Evolutionary conservation across 2,113 vertebrate genomes (phyloP).

Genomic region (Gracilinanus agilis): DNA sequence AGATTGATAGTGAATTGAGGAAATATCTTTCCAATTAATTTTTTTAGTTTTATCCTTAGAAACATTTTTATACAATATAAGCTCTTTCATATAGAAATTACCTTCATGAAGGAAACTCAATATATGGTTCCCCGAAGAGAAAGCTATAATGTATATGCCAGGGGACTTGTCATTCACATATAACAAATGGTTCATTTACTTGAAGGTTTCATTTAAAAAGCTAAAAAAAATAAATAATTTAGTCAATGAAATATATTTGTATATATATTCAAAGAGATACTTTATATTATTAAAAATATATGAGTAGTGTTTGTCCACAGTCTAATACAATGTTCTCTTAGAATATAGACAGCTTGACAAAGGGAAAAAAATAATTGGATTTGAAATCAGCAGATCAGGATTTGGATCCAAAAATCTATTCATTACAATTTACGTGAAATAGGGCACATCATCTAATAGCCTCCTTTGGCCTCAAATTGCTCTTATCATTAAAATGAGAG

Average conservation of each 20-base stretch:
- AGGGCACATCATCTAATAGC: not conserved
- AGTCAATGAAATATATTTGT: not conserved
- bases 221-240: not conserved
- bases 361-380: not conserved
- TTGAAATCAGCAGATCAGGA: not conserved
- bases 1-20: conserved; percentile 45
- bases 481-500: conserved; percentile 26
- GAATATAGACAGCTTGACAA: not conserved
- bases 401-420: not conserved
- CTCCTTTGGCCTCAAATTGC: not conserved
- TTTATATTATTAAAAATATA: conserved; percentile 12
- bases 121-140: conserved; percentile 21
- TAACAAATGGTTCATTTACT: not conserved
- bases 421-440: not conserved
- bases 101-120: conserved; percentile 39
- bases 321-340: not conserved
- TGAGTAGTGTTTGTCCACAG: not conserved
- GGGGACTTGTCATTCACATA: conserved; percentile 20
- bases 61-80: conserved; percentile 25
- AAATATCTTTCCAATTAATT: conserved; percentile 64
- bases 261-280: not conserved
- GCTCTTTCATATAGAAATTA: conserved; percentile 17
- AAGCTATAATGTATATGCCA: conserved; percentile 47
- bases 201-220: not conserved
- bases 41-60: conserved; percentile 65